A percentile compares a stretch with the other conserved stretches of the same genome.
Conservation (phyloP, 1,140 invertebrate genomes). For the Trichoplusia ni region DNA sequence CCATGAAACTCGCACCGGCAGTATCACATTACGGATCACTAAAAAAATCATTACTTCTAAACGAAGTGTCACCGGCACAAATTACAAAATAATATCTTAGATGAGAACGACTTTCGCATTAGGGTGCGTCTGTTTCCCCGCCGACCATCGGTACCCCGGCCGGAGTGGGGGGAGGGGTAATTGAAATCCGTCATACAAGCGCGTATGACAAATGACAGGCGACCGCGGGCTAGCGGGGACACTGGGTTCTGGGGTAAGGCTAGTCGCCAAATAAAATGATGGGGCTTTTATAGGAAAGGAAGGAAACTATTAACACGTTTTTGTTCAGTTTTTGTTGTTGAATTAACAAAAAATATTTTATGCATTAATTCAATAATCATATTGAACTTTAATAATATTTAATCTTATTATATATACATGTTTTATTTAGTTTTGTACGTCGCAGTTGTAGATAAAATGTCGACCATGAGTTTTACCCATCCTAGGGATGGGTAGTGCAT, state of each 20-base stretch:
- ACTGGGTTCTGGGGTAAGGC: not conserved
- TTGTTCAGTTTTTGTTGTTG: too few relatives aligned
- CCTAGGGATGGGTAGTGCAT: too few relatives aligned
- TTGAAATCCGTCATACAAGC: conserved; percentile 39
- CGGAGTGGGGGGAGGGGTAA: conserved; percentile 15
- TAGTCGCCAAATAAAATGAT: conserved; percentile 10
- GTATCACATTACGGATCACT: not conserved
- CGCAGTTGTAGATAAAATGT: too few relatives aligned
- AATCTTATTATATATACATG: too few relatives aligned
- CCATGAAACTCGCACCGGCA: too few relatives aligned
- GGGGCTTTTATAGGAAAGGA: not conserved
- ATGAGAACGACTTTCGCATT: conserved; percentile 9
- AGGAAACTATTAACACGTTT: not conserved
- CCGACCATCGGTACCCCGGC: not conserved
- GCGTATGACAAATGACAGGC: conserved; percentile 36
- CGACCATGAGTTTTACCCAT: too few relatives aligned
- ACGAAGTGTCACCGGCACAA: conserved; percentile 34
- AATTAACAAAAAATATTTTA: too few relatives aligned
- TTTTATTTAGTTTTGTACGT: too few relatives aligned
- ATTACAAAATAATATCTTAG: conserved; percentile 34
- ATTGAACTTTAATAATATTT: too few relatives aligned
- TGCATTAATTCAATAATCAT: too few relatives aligned
- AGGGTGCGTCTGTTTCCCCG: conserved; percentile 3
- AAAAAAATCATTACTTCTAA: not conserved
- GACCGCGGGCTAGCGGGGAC: not conserved